Evolutionary conservation across 2,888 invertebrate species (phyloP), one percentile per base, ranked within the genome.

Genomic region (Portevinia maculata): DNA sequence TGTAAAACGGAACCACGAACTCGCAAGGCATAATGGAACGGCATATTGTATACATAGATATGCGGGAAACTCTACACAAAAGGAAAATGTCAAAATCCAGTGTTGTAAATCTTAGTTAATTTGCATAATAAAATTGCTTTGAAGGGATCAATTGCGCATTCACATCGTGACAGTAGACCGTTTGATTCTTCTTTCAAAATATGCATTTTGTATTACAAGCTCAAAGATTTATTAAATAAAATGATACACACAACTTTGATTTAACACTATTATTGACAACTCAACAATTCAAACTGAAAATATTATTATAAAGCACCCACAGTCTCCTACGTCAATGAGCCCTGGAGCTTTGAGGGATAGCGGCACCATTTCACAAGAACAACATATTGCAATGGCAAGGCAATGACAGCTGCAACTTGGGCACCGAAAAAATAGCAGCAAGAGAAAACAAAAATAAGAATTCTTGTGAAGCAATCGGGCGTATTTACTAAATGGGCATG

Each of bases 341-440:
- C n/a, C 53, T 21, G 19, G 24, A 15, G 76, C 52, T 60, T 81
- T 76, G 64, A 70, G 46, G 65, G 81, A 81, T 81, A 75, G 60
- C 70, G 60, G 60, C 53, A 41, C 37, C 71, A 50, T 83, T 83
- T 76, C 81, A 83, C 76, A 83, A 83, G 81, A 76, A 83, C 83
- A 73, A 62, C 83, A 73, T 84, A 78, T 89, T 89, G 87, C 89
- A 88, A 88, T 89, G 88, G 87, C 88, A 88, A 88, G 88, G 87
- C 88, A 88, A 88, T 87, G 88, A 89, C 86, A 86, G 76, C 83
- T 70, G 67, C 74, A 84, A 71, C 46, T 65, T 83, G 76, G 24
- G 71, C 76, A 78, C 48, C 50, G 7, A 59, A 55, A 62, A 52
- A 50, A 59, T 57, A 46, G 44, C 21, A 6, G 21, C 32, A 73